Base-by-base conservation (phyloP, 2,113 vertebrate genomes). In the Paracanthobrama guichenoti region DNA sequence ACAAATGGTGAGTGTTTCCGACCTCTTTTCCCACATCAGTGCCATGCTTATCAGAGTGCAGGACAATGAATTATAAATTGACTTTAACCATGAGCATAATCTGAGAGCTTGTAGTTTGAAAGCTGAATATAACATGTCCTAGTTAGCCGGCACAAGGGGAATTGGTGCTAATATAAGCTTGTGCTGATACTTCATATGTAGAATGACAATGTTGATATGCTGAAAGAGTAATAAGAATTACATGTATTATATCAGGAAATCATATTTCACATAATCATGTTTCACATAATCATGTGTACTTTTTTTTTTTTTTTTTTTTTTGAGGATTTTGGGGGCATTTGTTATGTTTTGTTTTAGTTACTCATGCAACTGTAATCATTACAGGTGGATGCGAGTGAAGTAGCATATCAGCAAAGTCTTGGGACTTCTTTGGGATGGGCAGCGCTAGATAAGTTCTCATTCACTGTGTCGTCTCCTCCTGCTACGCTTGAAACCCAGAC, bases 341-440 rank as follows among this genome's bases (percentile, higher is more conserved):
- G 7, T 42, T 8, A 42, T 24, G n/a, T 14, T 48, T 24, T 26
- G 55, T 46, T 64, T 81, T 8, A 20, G 69, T 82, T 14, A 8
- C 75, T n/a, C 89, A 69, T 89, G 4, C 89, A 44, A 46, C 14
- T 85, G 42, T 48, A 46, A 55, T 82, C 20, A 28, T 90, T 42
- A 39, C 91, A 98, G 97, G 91, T 98, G 26, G 91, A 95, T 92
- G 92, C 95, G 83, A 93, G 92, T 84, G 86, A 94, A 88, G 91
- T 98, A 31, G 28, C 93, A 0, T 98, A 96, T 86, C 89, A 97
- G 60, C 97, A 97, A 64, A 88, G 85, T 46, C 81, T 91, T 66
- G 85, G 80, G 0, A 89, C 96, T 16, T 88, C 92, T 39, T 78
- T 94, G 48, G 92, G 85, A 46, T 97, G 97, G 96, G 92, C 92